Conservation (phyloP, 2,113 vertebrate species). For the Ailurus styani region DNA sequence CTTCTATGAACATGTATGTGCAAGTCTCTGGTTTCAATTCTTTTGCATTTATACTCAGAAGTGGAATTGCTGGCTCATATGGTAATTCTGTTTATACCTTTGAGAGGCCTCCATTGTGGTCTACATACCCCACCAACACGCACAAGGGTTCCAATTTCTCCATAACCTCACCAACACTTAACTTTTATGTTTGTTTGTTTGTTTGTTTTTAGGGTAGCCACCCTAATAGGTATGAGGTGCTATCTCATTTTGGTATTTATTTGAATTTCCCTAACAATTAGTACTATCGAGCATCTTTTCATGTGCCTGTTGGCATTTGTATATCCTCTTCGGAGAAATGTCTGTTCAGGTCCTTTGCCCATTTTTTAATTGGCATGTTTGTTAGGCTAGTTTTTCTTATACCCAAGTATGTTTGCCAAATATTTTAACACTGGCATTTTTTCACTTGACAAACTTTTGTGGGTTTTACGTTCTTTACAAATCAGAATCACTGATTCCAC, state of each 20-base stretch:
- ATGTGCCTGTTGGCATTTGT: neutral
- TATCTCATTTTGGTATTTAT: neutral
- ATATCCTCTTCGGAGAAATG: neutral
- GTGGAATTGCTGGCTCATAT: neutral
- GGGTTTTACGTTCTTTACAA: neutral
- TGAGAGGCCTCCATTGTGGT: neutral
- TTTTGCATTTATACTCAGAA: neutral
- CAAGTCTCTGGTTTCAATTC: neutral
- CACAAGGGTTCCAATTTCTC: neutral
- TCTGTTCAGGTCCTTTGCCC: neutral
- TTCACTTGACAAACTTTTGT: neutral
- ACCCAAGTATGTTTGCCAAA: constrained; percentile 1
- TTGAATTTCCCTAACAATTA: neutral
- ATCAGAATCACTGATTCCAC: neutral
- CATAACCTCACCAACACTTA: neutral
- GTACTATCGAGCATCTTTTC: neutral
- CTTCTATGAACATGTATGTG: neutral
- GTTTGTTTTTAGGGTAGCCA: neutral
- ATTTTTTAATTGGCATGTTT: neutral
- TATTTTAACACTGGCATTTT: neutral
- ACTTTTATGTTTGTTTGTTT: neutral
- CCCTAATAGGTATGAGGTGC: neutral
- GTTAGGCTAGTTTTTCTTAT: neutral
- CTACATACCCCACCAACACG: neutral
- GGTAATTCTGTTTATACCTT: neutral